A percentile compares a stretch with the other conserved stretches of the same genome.
These are phyloP conservation scores for Sebastes matsubarae DNA, from an alignment of 2,797 vertebrate genomes.

Conservation along the genomic window DNA sequence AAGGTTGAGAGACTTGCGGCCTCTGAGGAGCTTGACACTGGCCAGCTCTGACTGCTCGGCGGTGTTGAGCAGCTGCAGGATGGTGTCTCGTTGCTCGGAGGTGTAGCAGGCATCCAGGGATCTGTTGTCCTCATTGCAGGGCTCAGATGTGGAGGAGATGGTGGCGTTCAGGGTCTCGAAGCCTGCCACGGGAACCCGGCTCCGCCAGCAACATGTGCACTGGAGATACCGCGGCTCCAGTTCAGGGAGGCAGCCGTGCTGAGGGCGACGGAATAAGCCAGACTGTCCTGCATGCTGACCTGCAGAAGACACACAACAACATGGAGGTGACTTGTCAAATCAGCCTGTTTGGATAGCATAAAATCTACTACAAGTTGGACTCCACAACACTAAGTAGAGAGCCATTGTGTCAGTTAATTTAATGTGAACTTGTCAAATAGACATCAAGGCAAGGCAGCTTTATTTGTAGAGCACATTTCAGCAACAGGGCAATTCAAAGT, in stretches of 20 bases:
- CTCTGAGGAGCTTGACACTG: conserved; percentile 73
- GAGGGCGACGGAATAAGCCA: conserved; percentile 63
- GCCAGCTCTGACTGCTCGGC: conserved; percentile 77
- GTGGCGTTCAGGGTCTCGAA: conserved; percentile 51
- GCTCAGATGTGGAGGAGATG: conserved; percentile 12
- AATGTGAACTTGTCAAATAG: background rate
- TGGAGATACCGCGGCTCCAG: conserved; percentile 76
- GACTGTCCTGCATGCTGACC: conserved; percentile 56
- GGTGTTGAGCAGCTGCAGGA: conserved; percentile 83
- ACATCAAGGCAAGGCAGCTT: background rate
- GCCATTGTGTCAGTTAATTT: no score
- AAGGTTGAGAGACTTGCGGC: conserved; percentile 77
- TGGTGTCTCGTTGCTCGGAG: conserved; percentile 73
- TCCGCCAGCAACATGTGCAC: conserved; percentile 81
- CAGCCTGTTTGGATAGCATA: rapidly evolving
- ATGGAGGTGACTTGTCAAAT: background rate
- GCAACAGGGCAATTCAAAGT: no score
- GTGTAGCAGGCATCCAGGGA: conserved; percentile 83
- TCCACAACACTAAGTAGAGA: background rate
- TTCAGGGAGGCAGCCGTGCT: conserved; percentile 44
- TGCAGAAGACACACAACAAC: conserved; percentile 23
- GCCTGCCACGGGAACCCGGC: conserved; percentile 61
- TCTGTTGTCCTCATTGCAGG: conserved; percentile 37
- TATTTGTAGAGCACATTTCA: no score
- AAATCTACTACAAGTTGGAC: background rate